Evolutionary conservation across 2,888 invertebrate species (phyloP).

Genomic region (Cryptus armator): DNA sequence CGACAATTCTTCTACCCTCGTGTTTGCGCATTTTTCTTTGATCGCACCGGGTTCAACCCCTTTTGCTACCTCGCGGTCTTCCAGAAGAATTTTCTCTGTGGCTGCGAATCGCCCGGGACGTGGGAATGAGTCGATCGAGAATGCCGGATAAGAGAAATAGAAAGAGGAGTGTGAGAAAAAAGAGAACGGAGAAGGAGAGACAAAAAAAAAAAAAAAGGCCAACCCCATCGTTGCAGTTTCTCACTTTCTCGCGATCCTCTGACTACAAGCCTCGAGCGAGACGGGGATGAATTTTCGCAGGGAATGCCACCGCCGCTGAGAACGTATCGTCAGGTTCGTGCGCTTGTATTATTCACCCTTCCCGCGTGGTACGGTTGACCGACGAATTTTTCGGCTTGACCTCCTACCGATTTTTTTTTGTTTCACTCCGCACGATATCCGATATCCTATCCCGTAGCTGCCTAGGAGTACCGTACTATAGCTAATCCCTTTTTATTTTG

Average conservation of each 20-base stretch:
- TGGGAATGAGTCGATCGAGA: constrained; percentile 39
- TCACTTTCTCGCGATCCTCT: constrained; percentile 30
- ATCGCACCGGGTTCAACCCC: constrained; percentile 46
- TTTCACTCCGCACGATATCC: constrained; percentile 67
- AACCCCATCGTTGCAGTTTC: constrained; percentile 45
- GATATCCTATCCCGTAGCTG: constrained; percentile 72
- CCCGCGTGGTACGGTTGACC: constrained; percentile 33
- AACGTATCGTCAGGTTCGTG: constrained; percentile 34
- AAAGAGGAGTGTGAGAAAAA: constrained; percentile 14
- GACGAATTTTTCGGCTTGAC: constrained; percentile 54
- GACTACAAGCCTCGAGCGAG: constrained; percentile 24
- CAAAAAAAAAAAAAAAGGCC: constrained; percentile 15
- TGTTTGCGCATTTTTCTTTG: constrained; percentile 34
- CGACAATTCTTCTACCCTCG: constrained; percentile 29
- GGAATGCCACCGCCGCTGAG: constrained; percentile 25
- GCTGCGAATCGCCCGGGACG: constrained; percentile 38
- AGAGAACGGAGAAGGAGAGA: background rate
- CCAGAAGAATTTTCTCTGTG: constrained; percentile 67
- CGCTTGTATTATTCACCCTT: constrained; percentile 35
- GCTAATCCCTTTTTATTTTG: background rate
- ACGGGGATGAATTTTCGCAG: constrained; percentile 56
- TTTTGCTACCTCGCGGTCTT: constrained; percentile 66
- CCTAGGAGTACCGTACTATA: background rate
- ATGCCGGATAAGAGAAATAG: constrained; percentile 31
- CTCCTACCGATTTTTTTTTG: constrained; percentile 49